Percentiles rank a stretch among this genome's conserved stretches.
Conservation (phyloP, 2,888 invertebrate species). For the Lithophane socia region DNA sequence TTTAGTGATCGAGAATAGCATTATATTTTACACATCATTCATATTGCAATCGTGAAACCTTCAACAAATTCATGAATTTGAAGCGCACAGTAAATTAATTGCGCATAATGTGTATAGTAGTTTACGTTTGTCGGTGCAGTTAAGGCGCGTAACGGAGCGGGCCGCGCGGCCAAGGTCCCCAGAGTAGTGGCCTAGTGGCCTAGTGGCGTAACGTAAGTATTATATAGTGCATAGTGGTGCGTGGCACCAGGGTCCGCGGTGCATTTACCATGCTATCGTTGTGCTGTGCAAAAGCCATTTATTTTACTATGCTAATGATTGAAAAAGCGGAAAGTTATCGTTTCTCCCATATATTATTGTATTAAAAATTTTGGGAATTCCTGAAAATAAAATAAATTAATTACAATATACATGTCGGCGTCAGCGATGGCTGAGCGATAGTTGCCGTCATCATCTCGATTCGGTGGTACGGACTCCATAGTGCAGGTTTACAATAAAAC, state of each 20-base stretch:
- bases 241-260: not conserved
- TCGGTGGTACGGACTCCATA: too few species aligned
- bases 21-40: not conserved
- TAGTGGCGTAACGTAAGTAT: not conserved
- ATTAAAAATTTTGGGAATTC: too few species aligned
- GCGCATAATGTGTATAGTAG: constrained; percentile 24
- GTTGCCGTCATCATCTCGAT: too few species aligned
- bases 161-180: constrained; percentile 71
- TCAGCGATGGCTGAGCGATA: too few species aligned
- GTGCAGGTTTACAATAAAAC: too few species aligned
- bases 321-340: too few species aligned
- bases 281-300: too few species aligned
- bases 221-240: not conserved
- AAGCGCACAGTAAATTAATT: constrained; percentile 38
- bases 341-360: too few species aligned
- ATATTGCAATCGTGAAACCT: constrained; percentile 30
- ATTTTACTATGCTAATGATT: too few species aligned
- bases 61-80: constrained; percentile 27
- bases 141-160: constrained; percentile 67
- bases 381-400: too few species aligned
- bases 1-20: not conserved
- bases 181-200: not conserved
- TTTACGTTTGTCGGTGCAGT: constrained; percentile 40
- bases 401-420: too few species aligned
- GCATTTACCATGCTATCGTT: too few species aligned